Conservation (phyloP, 2,888 invertebrate genomes). For the Oligia fasciuncula region DNA sequence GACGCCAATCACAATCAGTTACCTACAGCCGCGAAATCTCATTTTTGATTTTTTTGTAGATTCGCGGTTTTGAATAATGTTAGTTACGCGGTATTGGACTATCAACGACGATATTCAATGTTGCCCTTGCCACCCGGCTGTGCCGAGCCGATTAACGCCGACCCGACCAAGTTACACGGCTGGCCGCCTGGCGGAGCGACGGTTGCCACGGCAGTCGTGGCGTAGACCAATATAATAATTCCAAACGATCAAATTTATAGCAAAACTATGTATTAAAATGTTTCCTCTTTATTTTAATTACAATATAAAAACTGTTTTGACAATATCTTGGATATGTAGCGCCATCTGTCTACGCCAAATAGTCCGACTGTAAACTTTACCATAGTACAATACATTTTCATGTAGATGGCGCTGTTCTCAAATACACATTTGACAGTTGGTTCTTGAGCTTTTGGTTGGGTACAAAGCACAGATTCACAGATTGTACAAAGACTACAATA, state of each 20-base stretch:
- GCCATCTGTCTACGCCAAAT: constrained; percentile 5
- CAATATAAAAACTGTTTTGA: background rate
- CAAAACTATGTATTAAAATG: background rate
- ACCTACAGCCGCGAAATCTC: too few species aligned
- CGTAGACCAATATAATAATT: background rate
- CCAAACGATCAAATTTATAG: background rate
- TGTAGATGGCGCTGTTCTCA: constrained; percentile 47
- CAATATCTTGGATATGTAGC: background rate
- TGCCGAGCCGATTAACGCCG: background rate
- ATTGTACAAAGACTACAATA: too few species aligned
- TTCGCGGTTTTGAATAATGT: too few species aligned
- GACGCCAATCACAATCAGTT: too few species aligned
- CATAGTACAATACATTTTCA: background rate
- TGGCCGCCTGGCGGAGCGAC: background rate
- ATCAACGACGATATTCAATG: too few species aligned
- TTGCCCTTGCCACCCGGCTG: background rate
- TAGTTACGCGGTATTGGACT: too few species aligned
- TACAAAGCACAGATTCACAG: too few species aligned
- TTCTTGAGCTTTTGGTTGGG: too few species aligned
- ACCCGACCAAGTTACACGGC: background rate
- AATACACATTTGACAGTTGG: constrained; percentile 36
- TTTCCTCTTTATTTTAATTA: background rate
- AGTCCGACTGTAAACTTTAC: background rate
- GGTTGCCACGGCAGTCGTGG: background rate
- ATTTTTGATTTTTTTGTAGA: too few species aligned